These are phyloP conservation scores for Muscicapa striata DNA, from an alignment of 2,797 vertebrate species.

Conservation along the genomic window DNA sequence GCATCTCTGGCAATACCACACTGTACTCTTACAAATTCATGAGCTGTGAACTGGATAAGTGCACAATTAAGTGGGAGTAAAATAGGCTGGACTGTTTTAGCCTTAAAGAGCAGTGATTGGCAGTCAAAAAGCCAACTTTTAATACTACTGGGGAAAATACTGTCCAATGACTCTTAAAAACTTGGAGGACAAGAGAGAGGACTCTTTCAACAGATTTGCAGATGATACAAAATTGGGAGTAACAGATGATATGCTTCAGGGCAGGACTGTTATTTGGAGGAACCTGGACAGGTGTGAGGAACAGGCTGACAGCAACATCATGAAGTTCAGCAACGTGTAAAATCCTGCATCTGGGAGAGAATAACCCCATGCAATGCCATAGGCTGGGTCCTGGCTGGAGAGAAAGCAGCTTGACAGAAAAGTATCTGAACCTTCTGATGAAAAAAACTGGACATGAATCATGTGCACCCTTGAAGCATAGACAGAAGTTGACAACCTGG, in stretches of 20 bases:
- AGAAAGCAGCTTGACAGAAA: neutral
- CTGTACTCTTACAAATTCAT: neutral
- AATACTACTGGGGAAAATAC: neutral
- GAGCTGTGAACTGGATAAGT: neutral
- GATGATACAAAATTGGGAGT: neutral
- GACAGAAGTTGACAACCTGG: neutral
- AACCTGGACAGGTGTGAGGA: slow-evolving; percentile 28
- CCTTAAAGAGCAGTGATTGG: neutral
- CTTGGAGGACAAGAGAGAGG: neutral
- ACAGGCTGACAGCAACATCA: slow-evolving; percentile 13
- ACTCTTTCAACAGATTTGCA: neutral
- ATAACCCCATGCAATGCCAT: neutral
- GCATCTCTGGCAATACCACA: neutral
- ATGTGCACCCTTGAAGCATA: neutral
- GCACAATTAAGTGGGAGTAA: neutral
- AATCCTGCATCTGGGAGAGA: neutral
- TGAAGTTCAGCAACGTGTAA: slow-evolving; percentile 1
- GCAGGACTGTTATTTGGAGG: neutral
- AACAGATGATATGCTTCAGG: slow-evolving; percentile 22
- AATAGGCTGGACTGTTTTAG: neutral
- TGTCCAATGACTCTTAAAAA: neutral
- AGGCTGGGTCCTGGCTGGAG: neutral
- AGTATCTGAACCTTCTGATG: neutral
- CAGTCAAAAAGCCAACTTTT: neutral
- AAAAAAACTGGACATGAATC: neutral